Conservation (phyloP, 2,888 invertebrate species). For the Luperina nickerlii region DNA sequence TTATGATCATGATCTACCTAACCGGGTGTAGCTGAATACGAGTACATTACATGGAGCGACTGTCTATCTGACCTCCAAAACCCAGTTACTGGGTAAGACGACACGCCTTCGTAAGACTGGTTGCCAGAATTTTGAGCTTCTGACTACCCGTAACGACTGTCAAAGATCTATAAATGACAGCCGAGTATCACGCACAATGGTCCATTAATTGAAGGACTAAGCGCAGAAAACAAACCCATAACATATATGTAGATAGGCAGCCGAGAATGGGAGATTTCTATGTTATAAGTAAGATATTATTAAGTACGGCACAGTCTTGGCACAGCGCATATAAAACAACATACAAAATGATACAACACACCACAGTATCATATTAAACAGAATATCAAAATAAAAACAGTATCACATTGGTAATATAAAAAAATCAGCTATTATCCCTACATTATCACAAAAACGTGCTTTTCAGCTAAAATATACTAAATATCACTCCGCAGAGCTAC, state of each 20-base stretch:
- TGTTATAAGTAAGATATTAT: too few species aligned
- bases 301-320: too few species aligned
- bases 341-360: background rate
- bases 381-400: background rate
- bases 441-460: background rate
- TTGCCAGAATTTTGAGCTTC: background rate
- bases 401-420: background rate
- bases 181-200: too few species aligned
- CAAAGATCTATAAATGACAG: background rate
- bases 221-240: too few species aligned
- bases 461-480: slow-evolving; percentile 18
- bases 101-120: background rate
- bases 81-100: background rate
- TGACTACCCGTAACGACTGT: background rate
- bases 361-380: background rate
- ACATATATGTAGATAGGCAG: too few species aligned
- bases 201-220: too few species aligned
- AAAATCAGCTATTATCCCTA: background rate
- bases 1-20: too few species aligned
- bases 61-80: background rate
- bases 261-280: too few species aligned
- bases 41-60: background rate
- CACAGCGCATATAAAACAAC: background rate
- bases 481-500: slow-evolving; percentile 27
- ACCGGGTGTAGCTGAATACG: too few species aligned